phyloP scores from a whole-genome alignment of 1,140 invertebrate genomes.

The Aphis gossypii region DNA sequence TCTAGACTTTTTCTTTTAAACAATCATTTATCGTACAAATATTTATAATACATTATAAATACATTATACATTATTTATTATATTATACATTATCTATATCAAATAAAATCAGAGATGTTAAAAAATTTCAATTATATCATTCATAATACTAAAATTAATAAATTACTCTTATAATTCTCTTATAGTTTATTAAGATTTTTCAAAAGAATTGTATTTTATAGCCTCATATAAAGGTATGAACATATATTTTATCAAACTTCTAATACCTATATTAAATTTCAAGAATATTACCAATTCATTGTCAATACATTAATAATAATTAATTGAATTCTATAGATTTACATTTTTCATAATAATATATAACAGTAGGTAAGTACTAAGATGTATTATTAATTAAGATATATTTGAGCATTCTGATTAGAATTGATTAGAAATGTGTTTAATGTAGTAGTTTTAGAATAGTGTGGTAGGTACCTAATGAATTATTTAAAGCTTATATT shows the following conservation, averaged over 20 bases:
- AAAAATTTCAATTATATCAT: not conserved
- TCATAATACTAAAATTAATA: not conserved
- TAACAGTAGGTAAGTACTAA: not conserved
- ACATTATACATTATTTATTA: no score
- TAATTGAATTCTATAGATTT: not conserved
- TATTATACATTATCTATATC: no score
- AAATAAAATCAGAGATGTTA: no score
- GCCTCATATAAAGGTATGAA: not conserved
- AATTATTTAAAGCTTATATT: not conserved
- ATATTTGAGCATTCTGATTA: not conserved
- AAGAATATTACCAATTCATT: not conserved
- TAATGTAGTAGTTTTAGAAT: no score
- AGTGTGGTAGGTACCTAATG: not conserved
- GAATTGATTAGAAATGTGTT: not conserved
- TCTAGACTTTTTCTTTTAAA: not conserved
- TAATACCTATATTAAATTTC: not conserved
- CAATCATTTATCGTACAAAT: not conserved
- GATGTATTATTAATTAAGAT: no score
- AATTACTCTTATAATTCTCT: not conserved
- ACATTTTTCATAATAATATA: not conserved
- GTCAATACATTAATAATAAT: not conserved
- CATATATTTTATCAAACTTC: not conserved
- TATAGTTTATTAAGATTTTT: not conserved
- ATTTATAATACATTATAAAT: no score
- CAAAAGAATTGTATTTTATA: not conserved